These are phyloP conservation scores for Enteromius treurensis DNA, from an alignment of 2,797 vertebrate genomes.

Conservation along the genomic window DNA sequence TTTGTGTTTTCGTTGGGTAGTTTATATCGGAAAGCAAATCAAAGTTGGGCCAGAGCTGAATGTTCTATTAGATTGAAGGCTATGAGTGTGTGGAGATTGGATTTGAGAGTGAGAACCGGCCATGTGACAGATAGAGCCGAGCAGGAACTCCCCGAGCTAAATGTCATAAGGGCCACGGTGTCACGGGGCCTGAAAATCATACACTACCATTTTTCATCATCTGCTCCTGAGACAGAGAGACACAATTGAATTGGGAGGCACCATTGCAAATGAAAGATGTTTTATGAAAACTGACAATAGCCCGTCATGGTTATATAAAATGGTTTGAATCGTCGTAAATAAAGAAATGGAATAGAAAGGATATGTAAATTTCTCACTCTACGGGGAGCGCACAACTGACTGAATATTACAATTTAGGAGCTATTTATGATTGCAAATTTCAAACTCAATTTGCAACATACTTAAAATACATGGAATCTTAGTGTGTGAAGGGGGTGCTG, in stretches of 20 bases:
- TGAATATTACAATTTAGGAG: conserved; percentile 30
- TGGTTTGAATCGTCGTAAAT: conserved; percentile 44
- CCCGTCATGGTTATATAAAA: conserved; percentile 55
- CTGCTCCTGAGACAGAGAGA: conserved; percentile 71
- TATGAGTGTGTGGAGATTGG: conserved; percentile 59
- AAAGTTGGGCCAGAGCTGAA: conserved; percentile 45
- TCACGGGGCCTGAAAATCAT: conserved; percentile 64
- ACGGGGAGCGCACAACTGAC: conserved; percentile 16
- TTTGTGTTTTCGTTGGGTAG: conserved; percentile 48
- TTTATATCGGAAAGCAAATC: conserved; percentile 37
- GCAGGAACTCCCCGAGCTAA: conserved; percentile 66
- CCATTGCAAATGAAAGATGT: conserved; percentile 66
- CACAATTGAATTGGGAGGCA: conserved; percentile 65
- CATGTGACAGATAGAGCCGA: conserved; percentile 72
- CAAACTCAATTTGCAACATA: conserved; percentile 32
- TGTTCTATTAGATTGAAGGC: conserved; percentile 57
- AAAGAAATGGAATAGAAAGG: conserved; percentile 38
- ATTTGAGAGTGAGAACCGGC: conserved; percentile 56
- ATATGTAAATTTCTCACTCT: conserved; percentile 32
- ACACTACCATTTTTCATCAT: conserved; percentile 76
- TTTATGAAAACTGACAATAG: conserved; percentile 72
- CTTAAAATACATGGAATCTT: conserved; percentile 22
- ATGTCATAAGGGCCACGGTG: conserved; percentile 75
- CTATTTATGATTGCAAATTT: conserved; percentile 39
- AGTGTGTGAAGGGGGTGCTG: neutral